phyloP scores from a whole-genome alignment of 1,140 invertebrate genomes.

The Riptortus pedestris region DNA sequence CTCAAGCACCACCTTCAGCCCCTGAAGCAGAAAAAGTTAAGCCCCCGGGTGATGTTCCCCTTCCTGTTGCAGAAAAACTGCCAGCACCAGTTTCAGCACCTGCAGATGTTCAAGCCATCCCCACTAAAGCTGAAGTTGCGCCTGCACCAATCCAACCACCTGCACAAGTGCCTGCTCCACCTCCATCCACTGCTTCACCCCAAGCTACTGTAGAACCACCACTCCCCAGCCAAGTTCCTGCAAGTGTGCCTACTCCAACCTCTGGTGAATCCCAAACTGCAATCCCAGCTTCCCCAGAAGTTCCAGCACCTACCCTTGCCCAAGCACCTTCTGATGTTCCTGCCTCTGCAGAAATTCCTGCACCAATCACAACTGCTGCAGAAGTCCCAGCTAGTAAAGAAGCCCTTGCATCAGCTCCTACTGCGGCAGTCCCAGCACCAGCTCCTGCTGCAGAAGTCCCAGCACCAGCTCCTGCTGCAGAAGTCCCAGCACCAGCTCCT shows the following conservation, averaged over 20 bases:
- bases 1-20: slow-evolving; percentile 19
- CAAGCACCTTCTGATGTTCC: slow-evolving; percentile 25
- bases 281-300: slow-evolving; percentile 20
- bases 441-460: slow-evolving; percentile 27
- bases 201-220: background rate
- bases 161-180: slow-evolving; percentile 17
- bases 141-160: no score
- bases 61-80: slow-evolving; percentile 9
- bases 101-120: no score
- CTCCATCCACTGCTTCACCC: slow-evolving; percentile 12
- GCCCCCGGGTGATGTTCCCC: slow-evolving; percentile 4
- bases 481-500: slow-evolving; percentile 25
- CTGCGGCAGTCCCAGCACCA: slow-evolving; percentile 27
- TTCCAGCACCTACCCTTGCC: slow-evolving; percentile 27
- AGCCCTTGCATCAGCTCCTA: slow-evolving; percentile 22
- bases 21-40: slow-evolving; percentile 24
- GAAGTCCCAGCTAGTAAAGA: slow-evolving; percentile 26
- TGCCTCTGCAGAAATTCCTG: slow-evolving; percentile 28
- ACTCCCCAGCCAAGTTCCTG: slow-evolving; percentile 14
- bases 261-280: background rate
- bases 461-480: slow-evolving; percentile 23
- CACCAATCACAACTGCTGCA: slow-evolving; percentile 21
- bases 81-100: no score
- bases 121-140: no score
- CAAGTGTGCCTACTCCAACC: no score